Percentiles rank a stretch among this genome's conserved stretches.
Evolutionary conservation across 2,888 invertebrate genomes (phyloP).

Genomic region (Mimachlamys varia): DNA sequence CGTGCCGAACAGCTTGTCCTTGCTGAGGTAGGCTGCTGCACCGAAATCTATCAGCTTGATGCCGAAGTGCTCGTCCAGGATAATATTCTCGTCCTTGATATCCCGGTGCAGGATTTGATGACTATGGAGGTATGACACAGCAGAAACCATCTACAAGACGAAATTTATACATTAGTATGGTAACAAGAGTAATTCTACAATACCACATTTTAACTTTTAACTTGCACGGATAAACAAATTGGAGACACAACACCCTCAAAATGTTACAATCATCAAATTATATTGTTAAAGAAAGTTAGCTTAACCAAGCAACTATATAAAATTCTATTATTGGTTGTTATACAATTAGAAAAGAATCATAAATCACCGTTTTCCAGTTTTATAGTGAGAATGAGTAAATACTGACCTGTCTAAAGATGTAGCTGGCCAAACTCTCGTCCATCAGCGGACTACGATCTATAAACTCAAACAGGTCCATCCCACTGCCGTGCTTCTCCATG

Average conservation of each 20-base stretch:
- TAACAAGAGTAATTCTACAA: neutral
- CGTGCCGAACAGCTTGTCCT: conserved; percentile 87
- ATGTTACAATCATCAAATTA: neutral
- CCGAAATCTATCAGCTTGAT: conserved; percentile 91
- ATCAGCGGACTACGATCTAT: conserved; percentile 87
- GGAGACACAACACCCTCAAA: neutral
- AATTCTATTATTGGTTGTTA: neutral
- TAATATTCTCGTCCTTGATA: conserved; percentile 90
- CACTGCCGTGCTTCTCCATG: conserved; percentile 90
- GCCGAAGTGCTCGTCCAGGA: conserved; percentile 88
- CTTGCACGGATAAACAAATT: neutral
- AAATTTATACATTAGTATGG: neutral
- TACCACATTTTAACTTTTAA: neutral
- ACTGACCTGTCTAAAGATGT: conserved; percentile 88
- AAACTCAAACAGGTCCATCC: conserved; percentile 91
- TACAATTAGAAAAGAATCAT: neutral
- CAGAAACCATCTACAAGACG: conserved; percentile 85
- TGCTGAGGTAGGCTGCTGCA: conserved; percentile 86
- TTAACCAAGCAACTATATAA: too few species aligned
- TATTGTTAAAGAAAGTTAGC: too few species aligned
- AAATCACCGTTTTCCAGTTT: neutral
- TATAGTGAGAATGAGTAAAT: too few species aligned
- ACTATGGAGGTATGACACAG: conserved; percentile 87
- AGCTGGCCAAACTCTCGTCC: conserved; percentile 87
- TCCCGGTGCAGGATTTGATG: conserved; percentile 88